These are phyloP conservation scores for Ficedula albicollis DNA, from an alignment of 2,797 vertebrate genomes.

Conservation along the genomic window DNA sequence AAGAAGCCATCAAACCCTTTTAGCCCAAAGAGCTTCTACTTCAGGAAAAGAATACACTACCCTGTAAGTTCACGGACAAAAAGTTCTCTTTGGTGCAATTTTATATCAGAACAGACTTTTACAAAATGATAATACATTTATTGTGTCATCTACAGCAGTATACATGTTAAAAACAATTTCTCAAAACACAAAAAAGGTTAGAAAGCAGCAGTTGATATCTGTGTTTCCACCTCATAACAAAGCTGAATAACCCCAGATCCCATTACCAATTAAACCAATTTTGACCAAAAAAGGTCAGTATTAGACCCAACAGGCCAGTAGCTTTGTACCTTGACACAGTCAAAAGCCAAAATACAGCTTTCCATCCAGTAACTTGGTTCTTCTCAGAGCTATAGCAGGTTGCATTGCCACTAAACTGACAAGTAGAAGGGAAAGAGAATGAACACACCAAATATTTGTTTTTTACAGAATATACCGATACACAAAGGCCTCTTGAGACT, in stretches of 20 bases:
- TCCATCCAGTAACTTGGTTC: conserved; percentile 18
- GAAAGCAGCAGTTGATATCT: conserved; percentile 41
- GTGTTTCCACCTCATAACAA: conserved; percentile 45
- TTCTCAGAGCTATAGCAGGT: conserved; percentile 30
- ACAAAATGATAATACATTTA: conserved; percentile 77
- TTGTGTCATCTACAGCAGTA: conserved; percentile 74
- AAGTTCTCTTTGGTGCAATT: conserved; percentile 27
- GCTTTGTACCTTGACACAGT: conserved; percentile 38
- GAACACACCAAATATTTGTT: background rate
- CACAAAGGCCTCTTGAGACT: conserved; percentile 43
- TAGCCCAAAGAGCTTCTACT: background rate
- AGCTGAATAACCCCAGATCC: conserved; percentile 32
- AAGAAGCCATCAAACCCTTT: background rate
- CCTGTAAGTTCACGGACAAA: background rate
- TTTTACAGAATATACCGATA: conserved; percentile 26
- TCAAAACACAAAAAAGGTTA: conserved; percentile 66
- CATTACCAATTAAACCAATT: conserved; percentile 7
- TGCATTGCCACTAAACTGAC: conserved; percentile 31
- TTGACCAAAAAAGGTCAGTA: conserved; percentile 24
- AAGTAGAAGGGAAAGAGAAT: conserved; percentile 10
- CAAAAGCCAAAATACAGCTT: conserved; percentile 62
- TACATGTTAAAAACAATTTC: conserved; percentile 65
- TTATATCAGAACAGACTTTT: conserved; percentile 54
- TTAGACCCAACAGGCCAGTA: background rate
- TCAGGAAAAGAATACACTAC: background rate